phyloP scores from a whole-genome alignment of 2,797 vertebrate species.

The Aphelocoma californica region DNA sequence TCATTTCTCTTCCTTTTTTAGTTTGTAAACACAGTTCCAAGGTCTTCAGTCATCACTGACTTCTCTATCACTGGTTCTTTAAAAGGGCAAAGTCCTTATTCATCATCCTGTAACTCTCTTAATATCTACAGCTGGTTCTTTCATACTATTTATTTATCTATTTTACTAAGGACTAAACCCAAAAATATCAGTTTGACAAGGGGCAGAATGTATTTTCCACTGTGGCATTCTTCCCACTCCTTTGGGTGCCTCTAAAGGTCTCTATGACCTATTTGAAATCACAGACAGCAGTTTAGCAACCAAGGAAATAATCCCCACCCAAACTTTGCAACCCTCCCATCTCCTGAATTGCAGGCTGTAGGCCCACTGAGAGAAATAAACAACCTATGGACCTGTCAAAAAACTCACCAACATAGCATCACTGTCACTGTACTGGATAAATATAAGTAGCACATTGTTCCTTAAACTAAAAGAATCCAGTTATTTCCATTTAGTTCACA shows the following conservation, averaged over 20 bases:
- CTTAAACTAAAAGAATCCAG: background rate
- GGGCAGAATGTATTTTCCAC: background rate
- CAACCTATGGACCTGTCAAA: background rate
- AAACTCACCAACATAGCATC: background rate
- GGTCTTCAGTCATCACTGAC: background rate
- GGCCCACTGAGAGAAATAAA: background rate
- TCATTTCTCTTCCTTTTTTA: background rate
- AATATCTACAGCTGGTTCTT: background rate
- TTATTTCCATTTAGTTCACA: background rate
- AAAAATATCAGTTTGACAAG: background rate
- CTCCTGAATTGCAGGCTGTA: background rate
- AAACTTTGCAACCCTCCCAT: background rate
- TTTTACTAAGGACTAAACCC: background rate
- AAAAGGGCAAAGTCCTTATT: background rate
- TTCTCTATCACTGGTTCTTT: background rate
- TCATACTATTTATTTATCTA: background rate
- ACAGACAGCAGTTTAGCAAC: background rate
- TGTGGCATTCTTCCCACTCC: background rate
- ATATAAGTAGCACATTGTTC: background rate
- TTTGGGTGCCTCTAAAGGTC: background rate
- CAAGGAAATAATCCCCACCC: background rate
- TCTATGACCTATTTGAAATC: background rate
- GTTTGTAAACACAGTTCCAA: background rate
- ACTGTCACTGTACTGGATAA: background rate
- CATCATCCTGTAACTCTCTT: background rate